Evolutionary conservation across 2,113 vertebrate species (phyloP), one percentile per base, ranked within the genome.

Genomic region (Fregata magnificens): DNA sequence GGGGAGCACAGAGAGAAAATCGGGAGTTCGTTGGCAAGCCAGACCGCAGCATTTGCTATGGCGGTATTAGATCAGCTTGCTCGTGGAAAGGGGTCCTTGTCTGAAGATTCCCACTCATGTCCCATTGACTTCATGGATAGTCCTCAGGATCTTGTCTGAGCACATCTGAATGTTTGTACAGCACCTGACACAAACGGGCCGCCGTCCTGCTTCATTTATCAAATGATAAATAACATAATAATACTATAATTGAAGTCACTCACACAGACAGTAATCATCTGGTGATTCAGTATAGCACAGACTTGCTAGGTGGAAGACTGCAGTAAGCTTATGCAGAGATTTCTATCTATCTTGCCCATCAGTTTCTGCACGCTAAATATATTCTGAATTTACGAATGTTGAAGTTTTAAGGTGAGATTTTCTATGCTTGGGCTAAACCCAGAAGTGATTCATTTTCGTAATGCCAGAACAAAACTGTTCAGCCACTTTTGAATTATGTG

Each of bases 351-450:
- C 95, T 82, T 56, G 55, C 74, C 69, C 82, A 87, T 96, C 70
- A 82, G 38, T 63, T 92, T 90, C 84, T 88, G 74, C 82, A 96
- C 1, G 2, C 58, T 81, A 88, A 96, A 96, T 96, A 72, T 69
- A 83, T 73, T 78, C 84, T 89, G 71, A 81, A 66, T 85, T 88
- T 65, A 89, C 6, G 2, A 93, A 93, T 80, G 67, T 56, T 69
- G 71, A 93, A 92, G 67, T 96, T 96, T 92, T 93, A 89, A 90
- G 58, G 91, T 88, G 70, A 93, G 47, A 88, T 94, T 95, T 97
- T 93, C 86, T 82, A 76, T 80, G 69, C 89, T 94, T 90, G 85
- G 74, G n/a, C 82, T 94, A 61, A 95, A 82, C 50, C 32, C 66
- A 73, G 88, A 82, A 82, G 77, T 55, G 77, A 96, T 92, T 87